Conservation (phyloP, 1,140 invertebrate species). For the Pseudomyrmex cubaensis region DNA sequence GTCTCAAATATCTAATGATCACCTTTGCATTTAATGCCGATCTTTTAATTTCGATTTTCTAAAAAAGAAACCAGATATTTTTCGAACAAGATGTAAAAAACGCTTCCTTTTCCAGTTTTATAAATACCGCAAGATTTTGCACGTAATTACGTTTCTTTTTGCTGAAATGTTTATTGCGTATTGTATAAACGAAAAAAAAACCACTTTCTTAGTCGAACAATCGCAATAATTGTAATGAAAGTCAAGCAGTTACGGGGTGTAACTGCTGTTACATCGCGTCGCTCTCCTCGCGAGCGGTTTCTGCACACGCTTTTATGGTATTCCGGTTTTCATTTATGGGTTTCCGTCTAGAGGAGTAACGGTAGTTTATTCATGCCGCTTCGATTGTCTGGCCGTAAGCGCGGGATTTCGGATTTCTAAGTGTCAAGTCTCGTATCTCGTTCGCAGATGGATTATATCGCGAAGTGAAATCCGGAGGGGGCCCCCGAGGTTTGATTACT, state of each 20-base stretch:
- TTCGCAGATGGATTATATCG: slow-evolving; percentile 3
- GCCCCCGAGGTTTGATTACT: slow-evolving; percentile 65
- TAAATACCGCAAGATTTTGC: no score
- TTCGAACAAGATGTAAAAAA: no score
- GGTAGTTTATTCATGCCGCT: slow-evolving; percentile 41
- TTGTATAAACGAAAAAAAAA: no score
- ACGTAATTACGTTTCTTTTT: no score
- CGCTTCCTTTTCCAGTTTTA: no score
- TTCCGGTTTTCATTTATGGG: slow-evolving; percentile 19
- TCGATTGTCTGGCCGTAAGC: slow-evolving; percentile 46
- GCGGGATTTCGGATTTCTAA: slow-evolving; percentile 18
- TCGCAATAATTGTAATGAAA: slow-evolving; percentile 27
- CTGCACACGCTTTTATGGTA: slow-evolving; percentile 1
- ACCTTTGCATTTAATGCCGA: no score
- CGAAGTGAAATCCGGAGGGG: neutral
- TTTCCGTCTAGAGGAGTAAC: slow-evolving; percentile 24
- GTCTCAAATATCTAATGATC: no score
- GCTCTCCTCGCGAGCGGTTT: slow-evolving; percentile 11
- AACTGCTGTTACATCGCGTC: slow-evolving; percentile 13
- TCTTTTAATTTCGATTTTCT: no score
- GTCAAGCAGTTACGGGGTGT: slow-evolving; percentile 16
- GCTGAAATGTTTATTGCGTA: no score
- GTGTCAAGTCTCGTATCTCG: slow-evolving; percentile 32
- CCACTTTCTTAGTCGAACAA: neutral
- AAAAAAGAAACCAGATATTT: no score